phyloP scores from a whole-genome alignment of 1,140 invertebrate species.

The Catajapyx aquilonaris region DNA sequence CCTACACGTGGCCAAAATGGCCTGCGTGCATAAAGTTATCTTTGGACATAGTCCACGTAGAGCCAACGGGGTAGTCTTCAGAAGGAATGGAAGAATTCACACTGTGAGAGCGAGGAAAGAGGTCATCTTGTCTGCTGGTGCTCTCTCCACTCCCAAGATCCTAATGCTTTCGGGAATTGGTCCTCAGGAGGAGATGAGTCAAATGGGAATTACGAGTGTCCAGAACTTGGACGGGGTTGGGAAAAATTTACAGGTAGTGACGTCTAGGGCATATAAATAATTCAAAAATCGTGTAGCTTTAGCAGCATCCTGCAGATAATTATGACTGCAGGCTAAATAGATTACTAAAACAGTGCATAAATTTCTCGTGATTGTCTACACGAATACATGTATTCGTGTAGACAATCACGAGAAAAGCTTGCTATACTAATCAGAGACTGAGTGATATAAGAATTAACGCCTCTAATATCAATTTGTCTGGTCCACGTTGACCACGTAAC shows the following conservation, averaged over 20 bases:
- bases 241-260: slow-evolving; percentile 60
- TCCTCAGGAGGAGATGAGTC: slow-evolving; percentile 39
- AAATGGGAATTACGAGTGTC: slow-evolving; percentile 40
- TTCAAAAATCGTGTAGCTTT: too few relatives aligned
- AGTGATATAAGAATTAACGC: too few relatives aligned
- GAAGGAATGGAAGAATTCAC: slow-evolving; percentile 1
- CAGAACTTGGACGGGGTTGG: slow-evolving; percentile 41
- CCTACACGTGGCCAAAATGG: slow-evolving; percentile 41
- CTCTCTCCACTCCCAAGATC: background rate
- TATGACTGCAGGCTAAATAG: too few relatives aligned
- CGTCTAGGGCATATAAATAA: too few relatives aligned
- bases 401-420: too few relatives aligned
- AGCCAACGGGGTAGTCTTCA: slow-evolving; percentile 2
- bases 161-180: slow-evolving; percentile 37
- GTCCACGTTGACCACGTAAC: too few relatives aligned
- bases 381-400: too few relatives aligned
- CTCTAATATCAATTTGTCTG: too few relatives aligned
- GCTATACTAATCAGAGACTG: too few relatives aligned
- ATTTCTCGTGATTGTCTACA: too few relatives aligned
- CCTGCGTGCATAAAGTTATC: slow-evolving; percentile 39
- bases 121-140: background rate
- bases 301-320: too few relatives aligned
- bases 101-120: slow-evolving; percentile 3
- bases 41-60: slow-evolving; percentile 33
- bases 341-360: too few relatives aligned